Conservation (phyloP, 2,113 vertebrate species). For the Lichenostomus cassidix region DNA sequence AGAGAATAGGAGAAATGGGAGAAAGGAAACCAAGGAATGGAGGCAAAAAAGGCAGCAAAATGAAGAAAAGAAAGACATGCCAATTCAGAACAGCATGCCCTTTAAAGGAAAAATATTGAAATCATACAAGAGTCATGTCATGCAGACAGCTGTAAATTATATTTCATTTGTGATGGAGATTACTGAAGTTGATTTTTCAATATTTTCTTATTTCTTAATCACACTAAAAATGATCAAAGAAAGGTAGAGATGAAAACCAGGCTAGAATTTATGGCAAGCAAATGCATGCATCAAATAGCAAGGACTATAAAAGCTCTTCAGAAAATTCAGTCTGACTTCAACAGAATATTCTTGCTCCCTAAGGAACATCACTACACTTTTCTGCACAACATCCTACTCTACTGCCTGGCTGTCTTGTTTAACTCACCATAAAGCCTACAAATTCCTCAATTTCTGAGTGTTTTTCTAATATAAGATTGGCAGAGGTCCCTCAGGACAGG, state of each 20-base stretch:
- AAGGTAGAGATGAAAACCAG: background rate
- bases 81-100: background rate
- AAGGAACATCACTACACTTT: background rate
- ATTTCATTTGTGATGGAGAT: background rate
- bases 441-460: background rate
- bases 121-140: background rate
- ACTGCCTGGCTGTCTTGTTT: background rate
- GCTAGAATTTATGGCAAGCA: background rate
- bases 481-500: background rate
- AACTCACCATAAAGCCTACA: background rate
- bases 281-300: background rate
- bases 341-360: background rate
- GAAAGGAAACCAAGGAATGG: background rate
- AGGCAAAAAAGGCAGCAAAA: background rate
- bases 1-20: background rate
- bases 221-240: background rate
- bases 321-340: background rate
- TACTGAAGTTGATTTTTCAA: background rate
- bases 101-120: constrained; percentile 1
- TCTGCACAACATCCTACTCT: background rate
- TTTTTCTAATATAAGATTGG: background rate
- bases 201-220: background rate
- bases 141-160: background rate
- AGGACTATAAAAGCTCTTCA: background rate
- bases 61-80: background rate